Evolutionary conservation across 2,888 invertebrate genomes (phyloP).

Genomic region (Opisthograptis luteolata): DNA sequence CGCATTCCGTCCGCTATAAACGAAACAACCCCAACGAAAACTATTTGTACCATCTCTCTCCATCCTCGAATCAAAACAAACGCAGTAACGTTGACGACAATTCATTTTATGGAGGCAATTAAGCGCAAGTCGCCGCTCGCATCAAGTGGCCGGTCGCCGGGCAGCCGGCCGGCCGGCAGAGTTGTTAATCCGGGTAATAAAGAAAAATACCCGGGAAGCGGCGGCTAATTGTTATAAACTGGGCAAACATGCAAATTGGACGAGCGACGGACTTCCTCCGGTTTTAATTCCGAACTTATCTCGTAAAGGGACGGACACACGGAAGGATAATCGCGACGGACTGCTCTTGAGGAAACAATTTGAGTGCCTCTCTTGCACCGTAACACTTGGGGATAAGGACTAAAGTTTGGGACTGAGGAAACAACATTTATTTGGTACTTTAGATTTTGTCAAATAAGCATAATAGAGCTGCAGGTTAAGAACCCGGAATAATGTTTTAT

Average conservation of each 20-base stretch:
- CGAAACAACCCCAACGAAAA: conserved; percentile 6
- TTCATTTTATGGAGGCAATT: conserved; percentile 67
- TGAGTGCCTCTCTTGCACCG: not conserved
- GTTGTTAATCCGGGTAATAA: conserved; percentile 76
- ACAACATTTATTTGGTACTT: not conserved
- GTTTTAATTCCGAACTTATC: conserved; percentile 65
- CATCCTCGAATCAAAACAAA: conserved; percentile 41
- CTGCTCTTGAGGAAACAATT: not conserved
- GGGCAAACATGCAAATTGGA: conserved; percentile 78
- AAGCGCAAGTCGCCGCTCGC: conserved; percentile 52
- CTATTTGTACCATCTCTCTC: conserved; percentile 18
- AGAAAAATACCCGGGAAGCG: conserved; percentile 76
- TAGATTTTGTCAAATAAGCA: not conserved
- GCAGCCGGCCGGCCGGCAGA: conserved; percentile 35
- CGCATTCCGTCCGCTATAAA: conserved; percentile 1
- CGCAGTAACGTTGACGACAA: conserved; percentile 44
- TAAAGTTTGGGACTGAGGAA: not conserved
- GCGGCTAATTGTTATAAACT: conserved; percentile 79
- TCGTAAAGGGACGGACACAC: conserved; percentile 27
- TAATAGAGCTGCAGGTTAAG: no score
- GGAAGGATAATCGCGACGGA: conserved; percentile 20
- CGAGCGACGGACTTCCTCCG: conserved; percentile 62
- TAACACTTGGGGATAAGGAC: not conserved
- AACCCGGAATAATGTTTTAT: no score
- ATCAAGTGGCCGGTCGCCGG: conserved; percentile 24